Percentiles rank a stretch among this genome's conserved stretches.
These are phyloP conservation scores for Eurytoma adleriae DNA, from an alignment of 2,888 invertebrate species.

Conservation along the genomic window DNA sequence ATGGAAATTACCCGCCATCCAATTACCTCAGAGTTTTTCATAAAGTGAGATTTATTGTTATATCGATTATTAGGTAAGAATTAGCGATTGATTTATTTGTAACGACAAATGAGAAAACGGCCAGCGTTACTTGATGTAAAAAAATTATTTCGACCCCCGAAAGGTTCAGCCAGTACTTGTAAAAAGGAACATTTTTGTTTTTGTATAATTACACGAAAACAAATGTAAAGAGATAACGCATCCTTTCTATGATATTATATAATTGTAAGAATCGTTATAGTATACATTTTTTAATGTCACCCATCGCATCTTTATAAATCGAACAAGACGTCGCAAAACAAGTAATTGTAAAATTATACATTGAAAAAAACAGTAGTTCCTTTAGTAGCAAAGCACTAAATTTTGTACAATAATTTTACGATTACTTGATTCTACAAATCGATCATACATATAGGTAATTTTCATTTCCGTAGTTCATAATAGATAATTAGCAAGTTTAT, in stretches of 20 bases:
- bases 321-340: not conserved
- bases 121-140: no score
- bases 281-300: slow-evolving; percentile 24
- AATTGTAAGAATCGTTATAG: slow-evolving; percentile 31
- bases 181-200: not conserved
- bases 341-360: slow-evolving; percentile 52
- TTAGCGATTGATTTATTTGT: no score
- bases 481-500: not conserved
- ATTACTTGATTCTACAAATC: slow-evolving; percentile 41
- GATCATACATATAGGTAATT: not conserved
- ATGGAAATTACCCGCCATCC: not conserved
- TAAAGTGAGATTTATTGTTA: no score
- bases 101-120: no score
- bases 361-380: slow-evolving; percentile 44
- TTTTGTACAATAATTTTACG: slow-evolving; percentile 51
- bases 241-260: slow-evolving; percentile 28
- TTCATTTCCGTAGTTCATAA: slow-evolving; percentile 9
- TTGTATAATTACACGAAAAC: not conserved
- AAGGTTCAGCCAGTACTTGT: no score
- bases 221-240: slow-evolving; percentile 36
- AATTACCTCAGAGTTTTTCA: slow-evolving; percentile 20
- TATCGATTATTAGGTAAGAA: no score
- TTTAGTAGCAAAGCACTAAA: slow-evolving; percentile 47
- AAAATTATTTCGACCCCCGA: no score
- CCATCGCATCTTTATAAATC: not conserved